These are phyloP conservation scores for Metallyticus violacea DNA, from an alignment of 2,888 invertebrate species.

Conservation along the genomic window DNA sequence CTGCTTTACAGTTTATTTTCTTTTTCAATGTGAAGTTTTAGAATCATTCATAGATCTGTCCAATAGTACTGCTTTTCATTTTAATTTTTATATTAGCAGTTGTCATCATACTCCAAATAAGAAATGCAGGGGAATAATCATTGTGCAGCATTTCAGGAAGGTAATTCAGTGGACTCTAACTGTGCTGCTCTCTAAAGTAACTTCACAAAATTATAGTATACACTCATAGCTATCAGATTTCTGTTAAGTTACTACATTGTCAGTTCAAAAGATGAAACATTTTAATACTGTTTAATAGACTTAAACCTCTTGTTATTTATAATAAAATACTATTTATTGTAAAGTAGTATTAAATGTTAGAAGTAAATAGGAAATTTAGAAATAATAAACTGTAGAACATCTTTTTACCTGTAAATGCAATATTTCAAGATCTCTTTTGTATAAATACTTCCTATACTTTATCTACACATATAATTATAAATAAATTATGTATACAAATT, in stretches of 20 bases:
- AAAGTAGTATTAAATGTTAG: neutral
- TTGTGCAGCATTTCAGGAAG: neutral
- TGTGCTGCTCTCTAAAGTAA: neutral
- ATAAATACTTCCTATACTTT: slow-evolving; percentile 14
- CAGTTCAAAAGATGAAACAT: neutral
- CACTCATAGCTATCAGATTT: neutral
- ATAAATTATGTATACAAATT: slow-evolving; percentile 13
- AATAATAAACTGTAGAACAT: neutral
- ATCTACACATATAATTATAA: slow-evolving; percentile 8
- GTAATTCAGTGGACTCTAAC: neutral
- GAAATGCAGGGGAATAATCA: neutral
- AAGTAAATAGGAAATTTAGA: neutral
- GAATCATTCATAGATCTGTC: neutral
- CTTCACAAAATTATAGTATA: neutral
- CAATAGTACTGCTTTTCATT: neutral
- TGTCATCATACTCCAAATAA: neutral
- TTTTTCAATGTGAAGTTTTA: neutral
- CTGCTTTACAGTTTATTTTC: neutral
- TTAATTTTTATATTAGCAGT: neutral
- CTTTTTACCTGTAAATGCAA: slow-evolving; percentile 1
- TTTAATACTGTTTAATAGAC: neutral
- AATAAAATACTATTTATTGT: slow-evolving; percentile 9
- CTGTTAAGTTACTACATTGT: neutral
- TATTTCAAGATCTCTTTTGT: slow-evolving; percentile 17
- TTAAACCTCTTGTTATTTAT: slow-evolving; percentile 4